These are phyloP conservation scores for Paragorgia papillata DNA, from an alignment of 92 coral and sea anemone genomes.

Conservation along the genomic window DNA sequence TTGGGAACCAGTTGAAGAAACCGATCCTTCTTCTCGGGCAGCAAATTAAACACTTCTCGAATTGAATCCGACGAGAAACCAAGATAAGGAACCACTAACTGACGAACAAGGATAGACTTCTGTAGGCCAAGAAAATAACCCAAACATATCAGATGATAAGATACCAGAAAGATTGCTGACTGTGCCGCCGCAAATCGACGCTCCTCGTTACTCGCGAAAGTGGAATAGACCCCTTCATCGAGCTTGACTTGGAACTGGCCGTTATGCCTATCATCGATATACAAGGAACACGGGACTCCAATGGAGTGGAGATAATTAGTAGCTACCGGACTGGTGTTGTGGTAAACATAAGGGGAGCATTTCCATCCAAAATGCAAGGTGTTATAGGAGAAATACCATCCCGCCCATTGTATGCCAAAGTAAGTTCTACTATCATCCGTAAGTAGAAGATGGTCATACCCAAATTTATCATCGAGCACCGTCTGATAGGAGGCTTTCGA, in stretches of 20 bases:
- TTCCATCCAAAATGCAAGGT: constrained; percentile 13
- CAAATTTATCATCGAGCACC: too few relatives aligned
- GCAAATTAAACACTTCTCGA: constrained; percentile 33
- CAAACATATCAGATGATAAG: too few relatives aligned
- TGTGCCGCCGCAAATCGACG: too few relatives aligned
- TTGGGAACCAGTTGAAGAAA: constrained; percentile 36
- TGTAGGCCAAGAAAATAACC: too few relatives aligned
- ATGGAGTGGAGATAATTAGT: neutral
- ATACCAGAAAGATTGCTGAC: constrained; percentile 25
- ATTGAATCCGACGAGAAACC: constrained; percentile 46
- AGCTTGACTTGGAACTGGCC: neutral
- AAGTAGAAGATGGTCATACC: constrained; percentile 1
- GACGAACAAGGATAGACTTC: too few relatives aligned
- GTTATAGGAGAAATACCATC: constrained; percentile 16
- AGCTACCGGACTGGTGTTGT: neutral
- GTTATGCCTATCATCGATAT: too few relatives aligned
- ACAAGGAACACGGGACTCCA: constrained; percentile 44
- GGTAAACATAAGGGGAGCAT: too few relatives aligned
- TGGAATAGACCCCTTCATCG: neutral
- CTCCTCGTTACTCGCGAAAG: neutral
- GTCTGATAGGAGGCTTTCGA: too few relatives aligned
- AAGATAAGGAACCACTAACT: constrained; percentile 48
- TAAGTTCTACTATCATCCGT: neutral
- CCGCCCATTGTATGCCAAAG: constrained; percentile 6
- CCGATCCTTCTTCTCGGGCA: constrained; percentile 34